Base-by-base conservation (phyloP, 2,113 vertebrate genomes). In the Hystrix brachyura region DNA sequence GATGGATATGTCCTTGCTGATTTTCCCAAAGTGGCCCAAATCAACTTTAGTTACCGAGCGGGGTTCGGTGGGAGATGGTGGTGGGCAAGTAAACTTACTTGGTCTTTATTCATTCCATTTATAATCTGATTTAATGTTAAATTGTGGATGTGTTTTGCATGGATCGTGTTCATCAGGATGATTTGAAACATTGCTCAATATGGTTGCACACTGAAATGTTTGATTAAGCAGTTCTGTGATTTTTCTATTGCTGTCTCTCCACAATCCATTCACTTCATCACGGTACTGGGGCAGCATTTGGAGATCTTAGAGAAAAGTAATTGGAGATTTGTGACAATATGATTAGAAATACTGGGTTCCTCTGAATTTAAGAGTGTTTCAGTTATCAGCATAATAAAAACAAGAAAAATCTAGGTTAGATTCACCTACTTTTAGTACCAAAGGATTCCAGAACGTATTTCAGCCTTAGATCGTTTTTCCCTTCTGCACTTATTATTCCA, bases 401-500 rank as follows among this genome's bases (percentile, higher is more conserved):
- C 19, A 84, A 55, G 60, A 80, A 81, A 89, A 67, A 0, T 65
- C 67, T 93, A 48, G 82, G n/a, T 74, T 62, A 79, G 86, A 90
- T 94, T 93, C 51, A 83, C 83, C 17, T 10, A 59, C 51, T 57
- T 90, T 93, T 80, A 34, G 55, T 60, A 69, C 71, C 72, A 92
- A 84, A 9, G 55, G 79, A 64, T 96, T 92, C 53, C 17, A 91
- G 88, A 95, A 93, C n/a, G 43, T 82, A 89, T 97, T 96, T 97
- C 78, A 92, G 87, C 74, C 7, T 92, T 95, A 2, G 0, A 95
- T 96, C 96, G 97, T 96, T 97, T 97, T 86, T 96, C 51, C 48
- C 59, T 94, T 90, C 67, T 97, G 90, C 87, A 93, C 96, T 98
- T 96, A 97, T 98, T 97, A 98, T 97, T 97, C 96, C 64, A 83